Conservation (phyloP, 2,888 invertebrate species). For the Muscina levida region DNA sequence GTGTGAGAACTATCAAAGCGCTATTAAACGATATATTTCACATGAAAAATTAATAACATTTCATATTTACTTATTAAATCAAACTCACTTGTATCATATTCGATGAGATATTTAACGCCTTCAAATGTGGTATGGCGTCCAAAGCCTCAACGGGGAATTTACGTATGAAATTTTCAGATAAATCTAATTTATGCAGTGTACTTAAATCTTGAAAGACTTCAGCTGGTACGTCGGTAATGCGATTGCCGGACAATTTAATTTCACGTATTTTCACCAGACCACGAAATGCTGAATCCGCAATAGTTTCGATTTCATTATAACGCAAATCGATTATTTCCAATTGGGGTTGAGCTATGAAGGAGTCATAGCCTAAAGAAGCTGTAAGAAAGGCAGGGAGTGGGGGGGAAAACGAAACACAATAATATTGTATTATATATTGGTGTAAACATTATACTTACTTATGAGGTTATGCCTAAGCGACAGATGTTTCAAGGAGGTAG, state of each 20-base stretch:
- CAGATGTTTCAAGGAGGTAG: slow-evolving; percentile 86
- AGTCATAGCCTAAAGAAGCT: slow-evolving; percentile 85
- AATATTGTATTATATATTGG: slow-evolving; percentile 67
- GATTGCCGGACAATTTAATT: slow-evolving; percentile 89
- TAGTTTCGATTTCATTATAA: slow-evolving; percentile 86
- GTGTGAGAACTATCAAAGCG: slow-evolving; percentile 88
- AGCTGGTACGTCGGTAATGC: slow-evolving; percentile 89
- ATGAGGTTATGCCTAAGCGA: slow-evolving; percentile 90
- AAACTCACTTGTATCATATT: slow-evolving; percentile 90
- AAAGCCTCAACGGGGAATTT: slow-evolving; percentile 90
- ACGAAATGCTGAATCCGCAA: slow-evolving; percentile 88
- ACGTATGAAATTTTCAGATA: slow-evolving; percentile 92
- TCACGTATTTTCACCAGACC: slow-evolving; percentile 85
- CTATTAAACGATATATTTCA: slow-evolving; percentile 79
- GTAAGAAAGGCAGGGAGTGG: slow-evolving; percentile 69
- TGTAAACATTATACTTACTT: slow-evolving; percentile 82
- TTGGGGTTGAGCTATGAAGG: slow-evolving; percentile 86
- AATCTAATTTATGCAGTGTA: slow-evolving; percentile 88
- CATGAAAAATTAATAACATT: background rate
- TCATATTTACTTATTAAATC: background rate
- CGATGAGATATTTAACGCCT: slow-evolving; percentile 89
- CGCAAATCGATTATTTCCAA: slow-evolving; percentile 90
- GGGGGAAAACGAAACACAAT: background rate
- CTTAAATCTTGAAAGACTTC: slow-evolving; percentile 89
- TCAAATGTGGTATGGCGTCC: slow-evolving; percentile 85